Percentiles rank a stretch among this genome's conserved stretches.
Evolutionary conservation across 1,140 invertebrate genomes (phyloP).

Genomic region (Macrocentrus cingulum): DNA sequence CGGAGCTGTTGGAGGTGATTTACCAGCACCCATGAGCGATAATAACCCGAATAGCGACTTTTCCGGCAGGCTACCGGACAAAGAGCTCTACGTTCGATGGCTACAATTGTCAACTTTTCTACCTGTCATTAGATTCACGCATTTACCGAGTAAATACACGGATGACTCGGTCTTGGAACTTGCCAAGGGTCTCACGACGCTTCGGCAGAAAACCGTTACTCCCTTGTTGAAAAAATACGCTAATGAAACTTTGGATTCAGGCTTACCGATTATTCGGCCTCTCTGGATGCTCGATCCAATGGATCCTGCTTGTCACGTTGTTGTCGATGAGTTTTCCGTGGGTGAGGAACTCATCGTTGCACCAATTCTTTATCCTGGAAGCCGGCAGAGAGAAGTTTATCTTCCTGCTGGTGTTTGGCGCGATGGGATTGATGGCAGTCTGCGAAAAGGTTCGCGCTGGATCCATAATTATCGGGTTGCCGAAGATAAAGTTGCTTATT

Average conservation of each 20-base stretch:
- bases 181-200: constrained; percentile 71
- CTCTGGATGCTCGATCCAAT: constrained; percentile 89
- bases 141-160: constrained; percentile 84
- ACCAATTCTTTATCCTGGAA: constrained; percentile 75
- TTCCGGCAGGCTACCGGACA: constrained; percentile 70
- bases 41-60: constrained; percentile 61
- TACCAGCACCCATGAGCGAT: constrained; percentile 62
- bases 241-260: constrained; percentile 73
- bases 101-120: constrained; percentile 90
- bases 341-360: constrained; percentile 91
- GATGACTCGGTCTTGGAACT: constrained; percentile 75
- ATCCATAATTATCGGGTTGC: constrained; percentile 83
- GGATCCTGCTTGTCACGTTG: constrained; percentile 75
- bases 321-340: constrained; percentile 87
- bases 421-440: constrained; percentile 82
- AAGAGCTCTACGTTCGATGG: constrained; percentile 92
- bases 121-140: constrained; percentile 86
- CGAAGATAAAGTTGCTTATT: constrained; percentile 79
- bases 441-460: constrained; percentile 85
- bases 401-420: constrained; percentile 86
- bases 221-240: constrained; percentile 76
- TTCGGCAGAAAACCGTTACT: constrained; percentile 77
- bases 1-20: constrained; percentile 89
- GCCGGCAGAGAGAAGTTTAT: constrained; percentile 70
- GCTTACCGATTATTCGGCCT: constrained; percentile 82